Evolutionary conservation across 2,113 vertebrate species (phyloP), one percentile per base, ranked within the genome.

Genomic region (Nansenia antarctica): DNA sequence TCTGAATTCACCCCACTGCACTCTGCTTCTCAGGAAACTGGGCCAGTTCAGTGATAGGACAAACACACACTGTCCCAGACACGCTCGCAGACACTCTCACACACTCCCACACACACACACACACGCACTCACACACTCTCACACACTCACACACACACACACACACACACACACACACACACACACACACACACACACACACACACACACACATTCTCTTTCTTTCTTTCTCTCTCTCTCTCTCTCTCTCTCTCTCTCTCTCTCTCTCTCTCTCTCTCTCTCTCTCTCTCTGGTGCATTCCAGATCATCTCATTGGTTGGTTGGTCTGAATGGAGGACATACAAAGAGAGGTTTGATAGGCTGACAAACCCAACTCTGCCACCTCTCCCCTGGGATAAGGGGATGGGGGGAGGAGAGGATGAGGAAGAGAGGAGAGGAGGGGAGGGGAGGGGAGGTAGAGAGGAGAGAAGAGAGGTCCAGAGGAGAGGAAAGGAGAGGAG

Each of bases 321-420:
- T 68, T 30, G 24, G 52, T n/a, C 58, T 82, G 76, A 85, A 84
- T 76, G 69, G 80, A 54, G 6, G 12, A 34, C 64, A 62, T 61
- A 85, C 85, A 88, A 87, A 86, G 82, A 75, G 71, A 85, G 78
- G 82, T 84, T 80, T 82, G 82, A 86, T 77, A 81, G 77, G 82
- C 26, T 78, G 79, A 78, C 62, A 70, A 58, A 26, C 29, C 9
- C 24, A 58, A 24, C n/a, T n/a, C n/a, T n/a, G n/a, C n/a, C n/a
- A n/a, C n/a, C n/a, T n/a, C n/a, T n/a, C n/a, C n/a, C n/a, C n/a
- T n/a, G n/a, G n/a, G n/a, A n/a, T n/a, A n/a, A n/a, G n/a, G n/a
- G n/a, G n/a, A n/a, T n/a, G n/a, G n/a, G n/a, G n/a, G n/a, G n/a
- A n/a, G n/a, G n/a, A n/a, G n/a, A n/a, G n/a, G n/a, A n/a, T n/a